Conservation (phyloP, 2,797 vertebrate species). For the Bradypodion pumilum region DNA sequence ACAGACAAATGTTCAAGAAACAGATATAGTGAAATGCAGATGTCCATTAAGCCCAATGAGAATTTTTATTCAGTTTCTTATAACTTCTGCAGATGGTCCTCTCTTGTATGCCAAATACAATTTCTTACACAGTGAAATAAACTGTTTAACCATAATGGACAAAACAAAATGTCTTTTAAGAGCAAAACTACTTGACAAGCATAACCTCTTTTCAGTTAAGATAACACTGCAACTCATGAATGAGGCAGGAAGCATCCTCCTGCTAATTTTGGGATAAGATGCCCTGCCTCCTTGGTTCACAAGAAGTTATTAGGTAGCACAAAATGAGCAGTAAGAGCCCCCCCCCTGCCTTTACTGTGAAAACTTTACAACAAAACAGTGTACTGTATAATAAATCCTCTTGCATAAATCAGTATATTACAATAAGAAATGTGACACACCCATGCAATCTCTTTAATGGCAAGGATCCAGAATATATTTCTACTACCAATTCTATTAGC, state of each 20-base stretch:
- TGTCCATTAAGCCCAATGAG: background rate
- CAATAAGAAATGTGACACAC: background rate
- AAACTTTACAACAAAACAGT: background rate
- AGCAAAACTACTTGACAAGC: background rate
- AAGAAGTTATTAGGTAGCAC: no score
- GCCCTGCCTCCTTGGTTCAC: no score
- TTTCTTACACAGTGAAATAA: background rate
- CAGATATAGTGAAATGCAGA: background rate
- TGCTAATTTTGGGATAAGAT: no score
- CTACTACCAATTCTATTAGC: background rate
- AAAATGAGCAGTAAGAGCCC: no score
- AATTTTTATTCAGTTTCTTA: background rate
- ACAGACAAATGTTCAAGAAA: background rate
- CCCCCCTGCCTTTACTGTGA: background rate
- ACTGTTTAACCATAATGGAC: background rate
- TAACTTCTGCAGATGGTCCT: slow-evolving; percentile 1
- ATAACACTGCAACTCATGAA: background rate
- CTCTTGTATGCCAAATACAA: background rate
- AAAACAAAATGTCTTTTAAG: background rate
- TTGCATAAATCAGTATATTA: background rate
- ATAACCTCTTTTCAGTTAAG: background rate
- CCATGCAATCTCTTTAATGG: no score
- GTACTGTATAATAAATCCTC: background rate
- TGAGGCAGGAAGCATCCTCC: background rate
- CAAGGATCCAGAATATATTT: background rate